Base-by-base conservation (phyloP, 2,888 invertebrate species). In the Melitaea athalia region DNA sequence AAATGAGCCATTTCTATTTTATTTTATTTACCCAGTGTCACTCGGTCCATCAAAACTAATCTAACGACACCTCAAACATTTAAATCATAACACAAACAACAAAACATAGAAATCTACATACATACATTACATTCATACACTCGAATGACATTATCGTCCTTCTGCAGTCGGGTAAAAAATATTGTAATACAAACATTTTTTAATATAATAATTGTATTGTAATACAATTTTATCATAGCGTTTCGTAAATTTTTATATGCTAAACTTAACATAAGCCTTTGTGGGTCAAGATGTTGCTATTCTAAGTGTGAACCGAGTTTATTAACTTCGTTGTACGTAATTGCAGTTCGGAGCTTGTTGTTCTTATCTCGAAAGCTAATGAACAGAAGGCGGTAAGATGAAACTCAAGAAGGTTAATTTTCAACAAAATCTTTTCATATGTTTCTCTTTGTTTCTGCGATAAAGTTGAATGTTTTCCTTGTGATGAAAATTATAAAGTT, bases 341-440 rank as follows among this genome's bases (percentile, higher is more conserved):
- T 74, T 72, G 72, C 67, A 72, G 71, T 71, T 67, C 43, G 59
- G 64, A 61, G 62, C 65, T 66, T 67, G 64, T 67, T 68, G 61
- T 67, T 67, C 69, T 71, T 72, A 71, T 71, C 72, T 72, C 52
- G 31, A 49, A 43, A 14, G 68, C 68, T 68, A 72, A 72, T 70
- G 70, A 69, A 66, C 67, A 69, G 67, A 64, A 61, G 65, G 33
- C 64, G 43, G 67, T 31, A 62, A 49, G 62, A 57, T 55, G 59
- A 63, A 69, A 67, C 67, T 71, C 60, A 24, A n/a, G 33, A 15
- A 60, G 63, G 70, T 63, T 69, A 63, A 71, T 69, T 68, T 63
- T 67, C 60, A 57, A 64, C 24, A 42, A 60, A 45, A 66, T 52
- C 63, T 52, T 68, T 65, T 47, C 66, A 61, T 70, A 70, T 59